Percentiles rank a stretch among this genome's conserved stretches.
phyloP scores from a whole-genome alignment of 2,797 vertebrate genomes.

The Xerus rutilus region DNA sequence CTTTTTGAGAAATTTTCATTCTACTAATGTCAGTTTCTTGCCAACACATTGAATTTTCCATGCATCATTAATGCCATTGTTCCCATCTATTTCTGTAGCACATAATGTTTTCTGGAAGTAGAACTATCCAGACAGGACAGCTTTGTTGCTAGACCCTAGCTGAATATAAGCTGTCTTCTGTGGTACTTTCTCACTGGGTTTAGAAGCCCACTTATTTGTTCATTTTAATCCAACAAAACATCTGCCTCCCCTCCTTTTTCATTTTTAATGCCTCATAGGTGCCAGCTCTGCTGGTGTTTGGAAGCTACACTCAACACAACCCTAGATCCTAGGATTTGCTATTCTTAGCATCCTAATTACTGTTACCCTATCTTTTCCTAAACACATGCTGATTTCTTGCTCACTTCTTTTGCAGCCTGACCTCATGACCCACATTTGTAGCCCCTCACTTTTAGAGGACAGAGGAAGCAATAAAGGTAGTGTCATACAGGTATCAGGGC shows the following conservation, averaged over 20 bases:
- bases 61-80: conserved; percentile 22
- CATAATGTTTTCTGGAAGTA: conserved; percentile 18
- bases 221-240: conserved; percentile 6
- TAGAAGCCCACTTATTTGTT: background rate
- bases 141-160: conserved; percentile 10
- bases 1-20: conserved; percentile 19
- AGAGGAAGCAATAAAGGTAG: background rate
- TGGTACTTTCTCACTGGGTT: conserved; percentile 37
- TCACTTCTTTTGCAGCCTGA: background rate
- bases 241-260: conserved; percentile 2
- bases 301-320: background rate
- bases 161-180: background rate
- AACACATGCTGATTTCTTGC: background rate
- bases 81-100: conserved; percentile 58
- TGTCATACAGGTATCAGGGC: background rate
- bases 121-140: conserved; percentile 24
- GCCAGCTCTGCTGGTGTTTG: background rate
- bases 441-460: conserved; percentile 2
- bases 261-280: background rate
- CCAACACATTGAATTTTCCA: conserved; percentile 47
- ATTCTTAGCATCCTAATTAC: conserved; percentile 46
- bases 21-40: conserved; percentile 66
- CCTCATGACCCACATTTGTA: background rate
- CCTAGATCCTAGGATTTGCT: background rate
- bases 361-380: background rate